These are phyloP conservation scores for Helicoverpa zea DNA, from an alignment of 1,140 invertebrate species.

Conservation along the genomic window DNA sequence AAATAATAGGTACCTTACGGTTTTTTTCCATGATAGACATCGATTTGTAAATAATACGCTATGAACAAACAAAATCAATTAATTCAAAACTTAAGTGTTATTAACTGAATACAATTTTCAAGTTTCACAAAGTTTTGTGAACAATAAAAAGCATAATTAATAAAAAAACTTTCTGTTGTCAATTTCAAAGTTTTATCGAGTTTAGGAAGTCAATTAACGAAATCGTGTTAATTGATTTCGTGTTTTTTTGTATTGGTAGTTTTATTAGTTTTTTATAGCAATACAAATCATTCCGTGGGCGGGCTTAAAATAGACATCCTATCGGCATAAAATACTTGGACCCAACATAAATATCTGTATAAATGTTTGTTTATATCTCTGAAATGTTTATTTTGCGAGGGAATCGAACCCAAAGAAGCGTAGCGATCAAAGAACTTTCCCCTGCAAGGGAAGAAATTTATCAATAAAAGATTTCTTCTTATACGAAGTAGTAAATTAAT, in stretches of 20 bases:
- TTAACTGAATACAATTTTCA: no score
- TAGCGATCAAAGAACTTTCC: neutral
- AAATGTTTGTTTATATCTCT: neutral
- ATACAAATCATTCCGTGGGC: no score
- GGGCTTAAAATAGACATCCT: no score
- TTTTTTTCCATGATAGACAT: no score
- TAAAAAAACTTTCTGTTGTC: conserved; percentile 4
- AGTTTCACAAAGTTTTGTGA: neutral
- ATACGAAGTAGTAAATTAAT: neutral
- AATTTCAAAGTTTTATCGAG: conserved; percentile 2
- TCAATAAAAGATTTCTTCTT: no score
- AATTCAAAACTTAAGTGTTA: no score
- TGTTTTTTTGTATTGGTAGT: neutral
- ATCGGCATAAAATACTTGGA: neutral
- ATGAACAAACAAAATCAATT: no score
- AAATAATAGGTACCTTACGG: no score
- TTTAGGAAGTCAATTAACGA: conserved; percentile 19
- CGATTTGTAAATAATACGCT: no score
- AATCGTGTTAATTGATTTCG: conserved; percentile 16
- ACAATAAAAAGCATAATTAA: neutral
- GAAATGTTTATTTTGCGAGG: neutral
- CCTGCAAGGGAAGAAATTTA: no score
- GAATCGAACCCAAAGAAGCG: neutral
- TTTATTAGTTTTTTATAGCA: neutral
- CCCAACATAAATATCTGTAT: neutral